Percentiles rank a stretch among this genome's conserved stretches.
Evolutionary conservation across 2,888 invertebrate species (phyloP).

Genomic region (Blomia tropicalis): DNA sequence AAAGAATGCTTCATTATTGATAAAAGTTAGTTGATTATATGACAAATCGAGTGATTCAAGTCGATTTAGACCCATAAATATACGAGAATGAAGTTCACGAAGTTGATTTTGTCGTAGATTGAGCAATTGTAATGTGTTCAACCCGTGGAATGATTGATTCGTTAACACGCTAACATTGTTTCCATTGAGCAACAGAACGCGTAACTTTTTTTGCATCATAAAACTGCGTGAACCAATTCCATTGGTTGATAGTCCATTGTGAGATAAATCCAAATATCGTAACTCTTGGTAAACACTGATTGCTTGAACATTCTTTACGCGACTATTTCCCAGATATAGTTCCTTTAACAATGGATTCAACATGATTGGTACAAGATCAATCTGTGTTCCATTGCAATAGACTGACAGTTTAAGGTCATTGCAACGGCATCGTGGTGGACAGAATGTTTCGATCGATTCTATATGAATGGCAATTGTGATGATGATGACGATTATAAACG

Average conservation of each 20-base stretch:
- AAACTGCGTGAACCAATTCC: slow-evolving; percentile 69
- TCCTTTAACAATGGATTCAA: slow-evolving; percentile 50
- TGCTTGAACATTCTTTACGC: slow-evolving; percentile 58
- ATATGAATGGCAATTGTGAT: background rate
- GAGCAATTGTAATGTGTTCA: slow-evolving; percentile 54
- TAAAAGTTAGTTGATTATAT: slow-evolving; percentile 56
- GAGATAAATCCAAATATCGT: slow-evolving; percentile 60
- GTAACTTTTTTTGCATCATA: slow-evolving; percentile 55
- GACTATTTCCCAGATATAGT: slow-evolving; percentile 67
- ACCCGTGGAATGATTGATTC: slow-evolving; percentile 56
- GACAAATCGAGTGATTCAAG: slow-evolving; percentile 58
- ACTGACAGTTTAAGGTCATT: slow-evolving; percentile 62
- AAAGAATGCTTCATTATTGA: slow-evolving; percentile 55
- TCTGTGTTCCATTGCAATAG: slow-evolving; percentile 56
- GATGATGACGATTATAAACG: background rate
- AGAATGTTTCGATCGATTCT: slow-evolving; percentile 38
- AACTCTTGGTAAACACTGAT: slow-evolving; percentile 56
- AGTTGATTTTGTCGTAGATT: slow-evolving; percentile 32
- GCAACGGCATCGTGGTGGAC: slow-evolving; percentile 64
- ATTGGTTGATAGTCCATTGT: slow-evolving; percentile 60
- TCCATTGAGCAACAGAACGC: slow-evolving; percentile 55
- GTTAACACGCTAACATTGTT: slow-evolving; percentile 60
- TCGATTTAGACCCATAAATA: slow-evolving; percentile 39
- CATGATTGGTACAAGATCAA: slow-evolving; percentile 72
- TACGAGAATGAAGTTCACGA: slow-evolving; percentile 25